A percentile compares a stretch with the other conserved stretches of the same genome.
phyloP scores from a whole-genome alignment of 2,797 vertebrate genomes.

The Arrhamphus sclerolepis region DNA sequence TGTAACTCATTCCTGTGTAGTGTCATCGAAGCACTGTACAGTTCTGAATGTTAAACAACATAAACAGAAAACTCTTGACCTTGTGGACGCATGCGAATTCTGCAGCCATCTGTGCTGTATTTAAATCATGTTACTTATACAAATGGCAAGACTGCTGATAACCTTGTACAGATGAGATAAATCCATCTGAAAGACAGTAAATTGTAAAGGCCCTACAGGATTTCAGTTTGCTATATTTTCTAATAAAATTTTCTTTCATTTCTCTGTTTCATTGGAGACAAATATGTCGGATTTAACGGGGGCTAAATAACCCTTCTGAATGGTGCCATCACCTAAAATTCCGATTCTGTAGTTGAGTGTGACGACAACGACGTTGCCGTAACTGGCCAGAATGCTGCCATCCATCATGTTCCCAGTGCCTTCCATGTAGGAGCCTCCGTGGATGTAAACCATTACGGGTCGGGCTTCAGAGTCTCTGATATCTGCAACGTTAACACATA shows the following conservation, averaged over 20 bases:
- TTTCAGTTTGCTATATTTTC: constrained; percentile 16
- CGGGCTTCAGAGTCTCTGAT: constrained; percentile 87
- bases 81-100: constrained; percentile 49
- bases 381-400: constrained; percentile 97
- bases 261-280: constrained; percentile 21
- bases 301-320: constrained; percentile 18
- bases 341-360: constrained; percentile 98
- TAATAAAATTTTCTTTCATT: constrained; percentile 3
- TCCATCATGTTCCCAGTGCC: constrained; percentile 99
- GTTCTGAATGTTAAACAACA: constrained; percentile 59
- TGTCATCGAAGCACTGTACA: constrained; percentile 40
- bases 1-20: constrained; percentile 49
- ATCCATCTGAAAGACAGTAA: constrained; percentile 42
- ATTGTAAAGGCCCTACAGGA: too few species aligned
- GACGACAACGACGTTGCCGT: constrained; percentile 97
- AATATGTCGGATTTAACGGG: constrained; percentile 18
- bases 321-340: constrained; percentile 89
- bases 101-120: constrained; percentile 31
- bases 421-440: constrained; percentile 99
- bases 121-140: constrained; percentile 48
- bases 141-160: constrained; percentile 37
- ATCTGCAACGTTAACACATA: constrained; percentile 69
- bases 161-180: constrained; percentile 54
- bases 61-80: constrained; percentile 50
- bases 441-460: constrained; percentile 99